Evolutionary conservation across 1,140 invertebrate genomes (phyloP).

Genomic region (Brachystomella parvula): DNA sequence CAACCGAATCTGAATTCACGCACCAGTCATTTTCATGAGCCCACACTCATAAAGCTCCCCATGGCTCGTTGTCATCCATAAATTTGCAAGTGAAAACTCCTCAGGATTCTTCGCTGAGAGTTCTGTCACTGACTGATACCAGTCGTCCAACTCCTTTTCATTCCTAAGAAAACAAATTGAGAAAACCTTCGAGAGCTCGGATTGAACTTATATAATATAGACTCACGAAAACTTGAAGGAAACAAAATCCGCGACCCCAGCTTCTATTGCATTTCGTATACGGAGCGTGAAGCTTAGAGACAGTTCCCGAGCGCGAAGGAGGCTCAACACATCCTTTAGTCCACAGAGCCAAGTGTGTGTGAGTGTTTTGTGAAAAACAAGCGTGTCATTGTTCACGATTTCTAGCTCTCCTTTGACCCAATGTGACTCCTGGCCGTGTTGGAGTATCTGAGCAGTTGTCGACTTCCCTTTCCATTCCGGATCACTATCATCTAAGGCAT

Average conservation of each 20-base stretch:
- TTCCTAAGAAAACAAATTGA: constrained; percentile 17
- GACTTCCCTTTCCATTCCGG: constrained; percentile 28
- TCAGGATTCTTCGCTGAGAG: constrained; percentile 21
- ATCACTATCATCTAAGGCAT: constrained; percentile 22
- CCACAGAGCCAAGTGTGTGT: constrained; percentile 32
- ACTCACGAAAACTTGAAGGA: constrained; percentile 33
- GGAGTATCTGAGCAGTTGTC: constrained; percentile 17
- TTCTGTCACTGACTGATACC: constrained; percentile 22
- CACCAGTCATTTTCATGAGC: constrained; percentile 29
- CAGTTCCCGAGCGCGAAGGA: constrained; percentile 21
- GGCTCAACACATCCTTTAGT: constrained; percentile 27
- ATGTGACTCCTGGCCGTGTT: constrained; percentile 11
- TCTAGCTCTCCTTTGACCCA: constrained; percentile 30
- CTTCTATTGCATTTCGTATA: constrained; percentile 33
- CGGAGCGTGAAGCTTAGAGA: constrained; percentile 20
- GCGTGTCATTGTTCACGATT: constrained; percentile 34
- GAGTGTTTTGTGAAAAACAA: constrained; percentile 33
- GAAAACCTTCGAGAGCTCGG: too few species aligned
- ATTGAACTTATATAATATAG: background rate
- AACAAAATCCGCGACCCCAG: constrained; percentile 30
- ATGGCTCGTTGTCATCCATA: constrained; percentile 31
- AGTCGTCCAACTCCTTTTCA: constrained; percentile 35
- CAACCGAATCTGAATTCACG: background rate
- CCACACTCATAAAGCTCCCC: constrained; percentile 32
- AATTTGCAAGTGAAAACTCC: constrained; percentile 21